A percentile compares a stretch with the other conserved stretches of the same genome.
Conservation (phyloP, 2,888 invertebrate genomes). For the Agrotis segetum region DNA sequence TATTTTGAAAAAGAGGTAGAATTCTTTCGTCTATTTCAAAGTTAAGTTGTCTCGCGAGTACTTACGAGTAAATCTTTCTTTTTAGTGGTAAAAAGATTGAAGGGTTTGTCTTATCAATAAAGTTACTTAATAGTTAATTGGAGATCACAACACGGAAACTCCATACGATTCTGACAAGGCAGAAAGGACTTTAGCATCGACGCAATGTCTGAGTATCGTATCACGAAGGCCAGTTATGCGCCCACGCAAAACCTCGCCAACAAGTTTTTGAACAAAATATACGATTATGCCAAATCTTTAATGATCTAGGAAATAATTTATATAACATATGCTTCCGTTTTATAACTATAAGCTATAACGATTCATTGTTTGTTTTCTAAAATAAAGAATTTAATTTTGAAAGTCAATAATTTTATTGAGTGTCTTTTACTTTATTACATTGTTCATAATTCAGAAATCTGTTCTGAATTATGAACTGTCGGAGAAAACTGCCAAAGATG, state of each 20-base stretch:
- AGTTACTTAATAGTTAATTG: background rate
- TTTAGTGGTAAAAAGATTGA: no score
- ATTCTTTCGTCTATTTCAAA: background rate
- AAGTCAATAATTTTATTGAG: conserved; percentile 13
- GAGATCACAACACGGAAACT: background rate
- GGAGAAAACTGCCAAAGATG: background rate
- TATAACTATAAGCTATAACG: background rate
- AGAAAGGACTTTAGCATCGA: conserved; percentile 8
- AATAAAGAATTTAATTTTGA: conserved; percentile 8
- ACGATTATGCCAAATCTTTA: conserved; percentile 48
- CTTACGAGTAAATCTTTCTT: no score
- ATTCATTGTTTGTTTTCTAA: background rate
- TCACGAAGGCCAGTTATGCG: conserved; percentile 46
- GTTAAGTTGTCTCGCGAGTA: no score
- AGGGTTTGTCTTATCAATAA: no score
- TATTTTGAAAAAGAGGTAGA: background rate
- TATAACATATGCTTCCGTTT: conserved; percentile 55
- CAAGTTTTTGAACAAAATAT: conserved; percentile 63
- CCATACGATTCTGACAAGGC: background rate
- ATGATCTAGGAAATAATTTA: conserved; percentile 49
- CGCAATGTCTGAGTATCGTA: conserved; percentile 6
- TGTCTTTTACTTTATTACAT: conserved; percentile 21
- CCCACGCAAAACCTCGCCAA: conserved; percentile 73
- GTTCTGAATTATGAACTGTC: conserved; percentile 7
- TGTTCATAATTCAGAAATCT: conserved; percentile 48